Base-by-base conservation (phyloP, 2,888 invertebrate genomes). In the Andrena flavipes region DNA sequence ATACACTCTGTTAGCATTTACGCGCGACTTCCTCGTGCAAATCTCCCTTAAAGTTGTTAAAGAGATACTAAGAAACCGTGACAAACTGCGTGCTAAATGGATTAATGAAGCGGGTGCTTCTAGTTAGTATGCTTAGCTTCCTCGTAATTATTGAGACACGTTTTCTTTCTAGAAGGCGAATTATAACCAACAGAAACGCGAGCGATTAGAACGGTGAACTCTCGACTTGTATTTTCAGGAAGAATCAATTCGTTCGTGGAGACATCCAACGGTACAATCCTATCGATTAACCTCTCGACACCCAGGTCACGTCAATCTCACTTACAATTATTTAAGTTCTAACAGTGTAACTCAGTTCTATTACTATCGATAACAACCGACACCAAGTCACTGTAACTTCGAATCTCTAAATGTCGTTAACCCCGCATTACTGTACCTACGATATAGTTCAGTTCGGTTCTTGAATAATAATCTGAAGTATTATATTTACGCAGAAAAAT, bases 291-390 rank as follows among this genome's bases (percentile, higher is more conserved):
- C 77, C 76, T 60, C 68, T 56, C 74, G 73, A 60, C 84, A 69
- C 67, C 42, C 71, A 67, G 75, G 76, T 51, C 85, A 78, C 86
- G 88, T 91, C 88, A 90, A 87, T 91, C 90, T 90, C 79, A 87
- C 86, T 91, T 90, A 90, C 75, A 84, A 86, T 87, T 86, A 75
- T 59, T 83, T 84, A 72, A 80, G 79, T 78, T 81, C 69, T 30
- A 70, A 71, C 51, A 62, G 26, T 69, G 60, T 10, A 48, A 54
- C 13, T 42, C 68, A 23, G 29, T 56, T 63, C 35, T 56, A 59
- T 79, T 67, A 75, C 78, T 65, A 64, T 56, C 62, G 56, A 77
- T 76, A 73, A 8, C 26, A 68, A 63, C 23, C 60, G n/a, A 77
- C 65, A 63, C 67, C 35, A 60, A 30, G 42, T 16, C 42, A 75